A percentile compares a stretch with the other conserved stretches of the same genome.
Conservation (phyloP, 2,797 vertebrate species). For the Potorous gilbertii region DNA sequence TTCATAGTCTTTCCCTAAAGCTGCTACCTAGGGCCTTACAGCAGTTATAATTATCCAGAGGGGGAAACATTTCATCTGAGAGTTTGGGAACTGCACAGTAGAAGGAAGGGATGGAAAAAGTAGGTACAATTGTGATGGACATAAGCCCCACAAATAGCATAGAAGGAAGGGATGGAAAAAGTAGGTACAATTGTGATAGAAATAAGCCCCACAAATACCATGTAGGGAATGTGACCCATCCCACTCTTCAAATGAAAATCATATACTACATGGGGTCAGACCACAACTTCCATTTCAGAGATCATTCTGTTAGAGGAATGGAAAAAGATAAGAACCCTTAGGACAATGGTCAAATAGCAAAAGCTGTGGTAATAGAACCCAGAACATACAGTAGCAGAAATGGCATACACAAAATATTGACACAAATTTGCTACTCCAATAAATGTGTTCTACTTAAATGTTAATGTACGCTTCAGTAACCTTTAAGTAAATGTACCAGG, state of each 20-base stretch:
- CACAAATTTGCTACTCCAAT: constrained; percentile 60
- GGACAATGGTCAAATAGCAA: constrained; percentile 20
- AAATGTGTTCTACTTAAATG: constrained; percentile 56
- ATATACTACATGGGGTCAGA: neutral
- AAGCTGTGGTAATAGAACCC: constrained; percentile 15
- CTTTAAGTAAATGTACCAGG: neutral
- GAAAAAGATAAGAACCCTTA: constrained; percentile 25
- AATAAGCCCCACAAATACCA: too few relatives aligned
- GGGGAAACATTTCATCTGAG: neutral
- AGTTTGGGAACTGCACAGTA: neutral
- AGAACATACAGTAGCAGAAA: constrained; percentile 49
- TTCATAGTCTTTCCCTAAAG: neutral
- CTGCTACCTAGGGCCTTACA: neutral
- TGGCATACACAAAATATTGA: neutral
- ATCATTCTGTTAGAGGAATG: neutral
- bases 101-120: neutral
- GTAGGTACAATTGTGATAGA: too few relatives aligned
- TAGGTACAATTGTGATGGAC: neutral
- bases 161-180: too few relatives aligned
- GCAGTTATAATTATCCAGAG: neutral
- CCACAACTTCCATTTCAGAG: neutral
- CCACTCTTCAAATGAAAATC: neutral
- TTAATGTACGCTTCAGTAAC: constrained; percentile 6
- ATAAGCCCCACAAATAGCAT: neutral
- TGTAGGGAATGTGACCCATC: neutral